A percentile compares a stretch with the other conserved stretches of the same genome.
Conservation (phyloP, 2,113 vertebrate genomes). For the Gambusia affinis region DNA sequence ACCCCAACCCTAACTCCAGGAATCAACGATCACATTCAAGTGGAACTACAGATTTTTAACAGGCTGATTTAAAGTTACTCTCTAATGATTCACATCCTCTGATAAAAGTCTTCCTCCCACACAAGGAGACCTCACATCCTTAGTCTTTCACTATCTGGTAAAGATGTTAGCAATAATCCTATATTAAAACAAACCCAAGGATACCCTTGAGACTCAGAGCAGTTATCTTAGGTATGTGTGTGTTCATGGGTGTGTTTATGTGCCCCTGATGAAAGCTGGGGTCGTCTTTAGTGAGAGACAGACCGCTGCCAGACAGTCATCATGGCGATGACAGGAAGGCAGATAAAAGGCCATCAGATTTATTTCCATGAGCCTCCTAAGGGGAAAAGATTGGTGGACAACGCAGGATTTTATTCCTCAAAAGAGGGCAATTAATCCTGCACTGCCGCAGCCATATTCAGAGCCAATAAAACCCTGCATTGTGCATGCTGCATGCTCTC, state of each 20-base stretch:
- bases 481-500: conserved; percentile 50
- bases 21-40: neutral
- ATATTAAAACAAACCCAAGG: conserved; percentile 52
- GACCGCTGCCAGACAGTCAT: conserved; percentile 66
- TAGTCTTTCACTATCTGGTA: conserved; percentile 15
- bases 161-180: conserved; percentile 56
- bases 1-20: neutral
- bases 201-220: conserved; percentile 26
- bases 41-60: neutral
- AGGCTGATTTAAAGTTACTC: neutral
- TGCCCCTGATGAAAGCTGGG: conserved; percentile 37
- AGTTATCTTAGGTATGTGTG: conserved; percentile 14
- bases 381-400: conserved; percentile 76
- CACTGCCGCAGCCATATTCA: conserved; percentile 41
- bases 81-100: neutral
- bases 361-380: conserved; percentile 67
- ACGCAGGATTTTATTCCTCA: conserved; percentile 76
- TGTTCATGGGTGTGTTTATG: conserved; percentile 22
- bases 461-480: conserved; percentile 40
- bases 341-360: conserved; percentile 78
- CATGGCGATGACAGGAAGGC: conserved; percentile 64
- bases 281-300: conserved; percentile 49
- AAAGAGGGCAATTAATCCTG: conserved; percentile 80
- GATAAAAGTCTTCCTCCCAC: conserved; percentile 9
- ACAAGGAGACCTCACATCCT: conserved; percentile 24